phyloP scores from a whole-genome alignment of 2,797 vertebrate species.

The Melanogrammus aeglefinus region DNA sequence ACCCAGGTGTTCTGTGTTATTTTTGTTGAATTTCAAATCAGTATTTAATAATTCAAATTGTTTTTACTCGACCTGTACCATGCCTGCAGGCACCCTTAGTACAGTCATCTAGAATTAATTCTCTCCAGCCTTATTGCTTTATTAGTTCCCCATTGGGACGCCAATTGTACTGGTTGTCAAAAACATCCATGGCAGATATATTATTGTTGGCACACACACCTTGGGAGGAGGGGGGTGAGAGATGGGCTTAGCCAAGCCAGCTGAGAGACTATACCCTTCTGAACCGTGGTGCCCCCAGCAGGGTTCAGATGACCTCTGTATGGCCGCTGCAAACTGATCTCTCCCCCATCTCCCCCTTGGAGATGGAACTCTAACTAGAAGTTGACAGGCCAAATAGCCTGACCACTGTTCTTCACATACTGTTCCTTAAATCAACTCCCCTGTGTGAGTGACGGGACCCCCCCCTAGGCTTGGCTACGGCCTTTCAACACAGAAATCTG shows the following conservation, averaged over 20 bases:
- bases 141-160: background rate
- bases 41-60: no score
- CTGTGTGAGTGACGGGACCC: constrained; percentile 38
- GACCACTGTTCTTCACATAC: constrained; percentile 44
- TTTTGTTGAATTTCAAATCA: background rate
- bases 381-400: constrained; percentile 56
- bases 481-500: constrained; percentile 3
- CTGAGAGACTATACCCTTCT: background rate
- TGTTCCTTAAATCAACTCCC: constrained; percentile 36
- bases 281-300: constrained; percentile 19
- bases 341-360: constrained; percentile 28
- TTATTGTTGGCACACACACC: background rate
- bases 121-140: background rate
- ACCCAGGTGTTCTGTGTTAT: background rate
- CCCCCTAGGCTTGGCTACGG: constrained; percentile 37
- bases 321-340: constrained; percentile 56
- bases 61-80: no score
- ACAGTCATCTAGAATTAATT: background rate
- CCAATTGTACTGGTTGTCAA: background rate
- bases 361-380: constrained; percentile 62
- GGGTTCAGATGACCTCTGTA: constrained; percentile 37
- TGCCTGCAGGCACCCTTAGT: background rate
- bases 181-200: background rate
- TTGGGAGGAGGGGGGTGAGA: background rate
- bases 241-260: background rate